Conservation (phyloP, 2,888 invertebrate species). For the Aquatica leii region DNA sequence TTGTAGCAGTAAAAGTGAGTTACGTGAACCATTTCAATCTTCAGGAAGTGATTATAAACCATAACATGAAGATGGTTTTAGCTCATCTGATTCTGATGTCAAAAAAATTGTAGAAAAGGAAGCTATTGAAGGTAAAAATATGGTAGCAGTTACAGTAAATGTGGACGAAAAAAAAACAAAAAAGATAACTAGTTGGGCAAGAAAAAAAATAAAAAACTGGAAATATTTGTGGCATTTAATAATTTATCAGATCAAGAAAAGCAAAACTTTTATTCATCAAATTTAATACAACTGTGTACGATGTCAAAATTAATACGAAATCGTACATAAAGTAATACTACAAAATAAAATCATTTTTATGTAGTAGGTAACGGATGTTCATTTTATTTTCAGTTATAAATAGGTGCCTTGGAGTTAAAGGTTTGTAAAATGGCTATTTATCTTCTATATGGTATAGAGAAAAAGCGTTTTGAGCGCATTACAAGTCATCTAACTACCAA, state of each 20-base stretch:
- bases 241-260: not conserved
- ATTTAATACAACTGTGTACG: not conserved
- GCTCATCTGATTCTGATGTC: too few species aligned
- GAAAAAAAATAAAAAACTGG: not conserved
- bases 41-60: too few species aligned
- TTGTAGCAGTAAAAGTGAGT: too few species aligned
- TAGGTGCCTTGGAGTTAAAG: not conserved
- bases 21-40: too few species aligned
- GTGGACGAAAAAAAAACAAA: too few species aligned
- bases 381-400: not conserved
- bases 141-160: too few species aligned
- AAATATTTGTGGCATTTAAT: not conserved
- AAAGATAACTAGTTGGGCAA: not conserved
- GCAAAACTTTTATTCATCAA: not conserved
- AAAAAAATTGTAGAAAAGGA: too few species aligned
- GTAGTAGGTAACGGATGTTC: too few species aligned
- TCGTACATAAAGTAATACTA: not conserved
- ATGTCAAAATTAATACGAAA: not conserved
- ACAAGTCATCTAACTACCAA: not conserved
- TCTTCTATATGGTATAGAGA: too few species aligned
- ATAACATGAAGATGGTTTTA: too few species aligned
- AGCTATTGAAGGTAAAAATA: too few species aligned
- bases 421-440: not conserved
- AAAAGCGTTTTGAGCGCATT: not conserved
- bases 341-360: not conserved